Base-by-base conservation (phyloP, 2,797 vertebrate genomes). In the Peromyscus eremicus region DNA sequence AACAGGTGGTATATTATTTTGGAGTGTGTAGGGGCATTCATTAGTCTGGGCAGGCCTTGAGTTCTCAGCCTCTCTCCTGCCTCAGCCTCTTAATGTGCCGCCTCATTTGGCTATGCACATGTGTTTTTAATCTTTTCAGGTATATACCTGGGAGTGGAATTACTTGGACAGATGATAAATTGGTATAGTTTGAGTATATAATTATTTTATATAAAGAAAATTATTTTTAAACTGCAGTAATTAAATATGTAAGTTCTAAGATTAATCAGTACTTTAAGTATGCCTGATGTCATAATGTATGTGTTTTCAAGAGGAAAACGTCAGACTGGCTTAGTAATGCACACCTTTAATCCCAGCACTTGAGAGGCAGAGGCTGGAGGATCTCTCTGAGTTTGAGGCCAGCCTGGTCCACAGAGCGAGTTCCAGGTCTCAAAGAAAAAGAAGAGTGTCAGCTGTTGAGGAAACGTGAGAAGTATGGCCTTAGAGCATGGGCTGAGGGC, bases 211-310 rank as follows among this genome's bases (percentile, higher is more conserved):
- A 23, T 37, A 95, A 68, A 6, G 40, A 62, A 66, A 88, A 92
- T 60, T 97, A 52, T 81, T 95, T 94, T 80, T 93, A 93, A 95
- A 75, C 68, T 77, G 34, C 46, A 92, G 3, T 55, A 91, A 76
- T 92, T 29, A 94, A 84, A 73, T 85, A 52, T 92, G 11, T 91
- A 93, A 77, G 19, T 85, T 91, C 71, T 93, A 55, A 95, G 66
- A 77, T 92, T 34, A 94, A 1, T 82, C 34, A 81, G 34, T 94
- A 88, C 52, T 86, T 94, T 91, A 94, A 90, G 60, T 92, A 46
- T 93, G 43, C 43, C 60, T 46, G 76, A 83, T 96, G 85, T 91
- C 73, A 68, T 92, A 84, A 17, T 94, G 34, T 91, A 0, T 85
- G 19, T 92, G 40, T 70, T 95, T 94, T 94, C 46, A 52, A 81